Evolutionary conservation across 2,888 invertebrate genomes (phyloP), one percentile per base, ranked within the genome.

Genomic region (Acholoe squamosa): DNA sequence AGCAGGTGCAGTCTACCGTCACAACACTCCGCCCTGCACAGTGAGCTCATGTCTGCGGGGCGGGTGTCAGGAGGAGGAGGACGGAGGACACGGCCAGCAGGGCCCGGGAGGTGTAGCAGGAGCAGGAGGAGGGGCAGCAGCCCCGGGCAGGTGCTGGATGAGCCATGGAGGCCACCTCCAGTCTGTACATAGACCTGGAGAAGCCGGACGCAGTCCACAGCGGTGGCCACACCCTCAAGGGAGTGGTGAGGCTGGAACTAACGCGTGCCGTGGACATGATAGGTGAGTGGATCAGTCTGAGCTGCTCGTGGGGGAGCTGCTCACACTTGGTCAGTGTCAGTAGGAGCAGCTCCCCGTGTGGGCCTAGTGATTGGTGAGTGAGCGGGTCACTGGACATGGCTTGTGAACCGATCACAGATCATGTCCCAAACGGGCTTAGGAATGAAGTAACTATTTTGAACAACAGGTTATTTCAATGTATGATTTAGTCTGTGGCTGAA

Each of bases 191-290:
- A 16, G 56, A 52, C 86, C 86, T 86, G 86, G 86, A 86, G 86
- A 25, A 52, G 52, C 25, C 14, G 54, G 54, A 86, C 16, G 86
- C 25, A 28, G 86, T 86, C 16, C 52, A 86, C 86, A 54, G 31
- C 33, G 86, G 86, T 12, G 86, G 86, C 12, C 52, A 28, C 54
- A 86, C 86, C 25, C 86, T 86, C 10, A 52, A 31, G 25, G 86
- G 86, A n/a, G 56, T 86, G 54, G 54, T 86, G 56, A 25, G 86
- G 31, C 56, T 86, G 86, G 86, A 86, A 54, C 86, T 86, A 28
- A 12, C 25, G 16, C 25, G 33, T 12, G 33, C 12, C 14, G 54
- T 86, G 52, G 54, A 86, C 25, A 28, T 86, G 54, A 16, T 86
- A 16, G 86, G 86, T 86, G 56, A 86, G 80, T 80, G 14, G 16